Evolutionary conservation across 2,888 invertebrate genomes (phyloP), one percentile per base, ranked within the genome.

Genomic region (Scaptomyza flava): DNA sequence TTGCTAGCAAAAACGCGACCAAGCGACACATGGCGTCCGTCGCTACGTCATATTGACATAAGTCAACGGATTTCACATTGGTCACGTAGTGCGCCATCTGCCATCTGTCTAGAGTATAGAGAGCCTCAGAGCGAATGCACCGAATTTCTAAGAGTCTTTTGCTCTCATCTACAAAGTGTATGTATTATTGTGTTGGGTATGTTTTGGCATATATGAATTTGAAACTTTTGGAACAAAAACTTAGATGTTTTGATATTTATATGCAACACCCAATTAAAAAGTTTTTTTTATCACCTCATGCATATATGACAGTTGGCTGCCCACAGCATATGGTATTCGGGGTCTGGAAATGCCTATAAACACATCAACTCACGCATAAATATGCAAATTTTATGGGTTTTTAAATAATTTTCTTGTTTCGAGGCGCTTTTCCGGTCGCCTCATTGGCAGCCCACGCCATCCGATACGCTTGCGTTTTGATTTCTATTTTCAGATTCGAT

Each of bases 61-160:
- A 85, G 84, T 89, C 84, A 89, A 82, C 83, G 89, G 84, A 85
- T 85, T 85, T 88, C 61, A 64, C 78, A 82, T 89, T 89, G 89
- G 88, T 86, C 84, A 85, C 84, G 84, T 85, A 88, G 64, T 59
- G 57, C 58, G 48, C 70, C 75, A 75, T 69, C 75, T 76, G 80
- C 77, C 76, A 57, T n/a, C n/a, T 17, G 36, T 57, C 61, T 58
- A 27, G 30, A 12, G 11, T 30, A 5, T 27, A n/a, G 59, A n/a
- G 59, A n/a, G 36, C 34, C 50, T 51, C 50, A n/a, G 2, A 31
- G n/a, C 56, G 20, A 14, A 36, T 34, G 27, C n/a, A 12, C 56
- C 42, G 43, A 57, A n/a, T 7, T 17, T 36, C 12, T 11, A 68
- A 45, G 38, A 43, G 36, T 14, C 45, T 43, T 34, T 14, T 17